These are phyloP conservation scores for Brachyistius frenatus DNA, from an alignment of 2,113 vertebrate genomes.

Conservation along the genomic window DNA sequence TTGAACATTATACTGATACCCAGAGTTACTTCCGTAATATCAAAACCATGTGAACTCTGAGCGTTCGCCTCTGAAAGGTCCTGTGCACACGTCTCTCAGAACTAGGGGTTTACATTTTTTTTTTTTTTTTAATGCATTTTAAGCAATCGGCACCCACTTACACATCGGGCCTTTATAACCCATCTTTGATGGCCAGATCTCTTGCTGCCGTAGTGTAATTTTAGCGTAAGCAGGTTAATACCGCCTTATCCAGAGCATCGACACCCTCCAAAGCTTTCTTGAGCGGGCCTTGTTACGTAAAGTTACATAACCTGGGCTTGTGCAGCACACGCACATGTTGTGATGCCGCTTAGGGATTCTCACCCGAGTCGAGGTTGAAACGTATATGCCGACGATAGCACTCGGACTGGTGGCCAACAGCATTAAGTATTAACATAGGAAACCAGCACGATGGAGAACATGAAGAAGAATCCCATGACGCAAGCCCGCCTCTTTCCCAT, in stretches of 20 bases:
- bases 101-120: too few relatives aligned
- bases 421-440: background rate
- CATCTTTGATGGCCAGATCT: background rate
- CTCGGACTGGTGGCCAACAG: background rate
- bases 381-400: too few relatives aligned
- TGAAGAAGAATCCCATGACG: background rate
- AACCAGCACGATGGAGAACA: background rate
- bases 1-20: too few relatives aligned
- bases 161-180: too few relatives aligned
- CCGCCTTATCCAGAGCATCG: conserved; percentile 5
- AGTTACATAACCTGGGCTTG: too few relatives aligned
- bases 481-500: too few relatives aligned
- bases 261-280: conserved; percentile 13
- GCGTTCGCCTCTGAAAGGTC: too few relatives aligned
- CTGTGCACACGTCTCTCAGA: too few relatives aligned
- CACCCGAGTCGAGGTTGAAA: background rate
- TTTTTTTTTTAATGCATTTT: too few relatives aligned
- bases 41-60: too few relatives aligned
- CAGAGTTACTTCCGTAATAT: too few relatives aligned
- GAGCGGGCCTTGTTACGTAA: conserved; percentile 44
- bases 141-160: background rate
- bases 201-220: conserved; percentile 11
- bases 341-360: conserved; percentile 20
- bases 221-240: background rate
- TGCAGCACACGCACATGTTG: conserved; percentile 5